Evolutionary conservation across 2,113 vertebrate genomes (phyloP).

Genomic region (Sylvicapra grimmia): DNA sequence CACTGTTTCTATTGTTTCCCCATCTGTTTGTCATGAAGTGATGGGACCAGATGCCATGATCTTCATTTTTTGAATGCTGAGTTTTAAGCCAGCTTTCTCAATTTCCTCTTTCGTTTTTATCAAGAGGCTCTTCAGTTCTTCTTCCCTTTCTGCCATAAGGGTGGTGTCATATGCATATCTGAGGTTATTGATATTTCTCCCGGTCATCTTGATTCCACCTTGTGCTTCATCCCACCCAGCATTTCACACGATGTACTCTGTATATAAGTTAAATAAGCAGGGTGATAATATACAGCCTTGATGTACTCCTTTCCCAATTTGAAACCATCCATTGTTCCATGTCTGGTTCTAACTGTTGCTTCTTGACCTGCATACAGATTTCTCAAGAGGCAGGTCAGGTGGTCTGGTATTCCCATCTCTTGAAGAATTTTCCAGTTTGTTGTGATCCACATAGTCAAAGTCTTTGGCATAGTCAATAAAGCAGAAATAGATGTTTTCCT

Average conservation of each 20-base stretch:
- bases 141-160: neutral
- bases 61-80: neutral
- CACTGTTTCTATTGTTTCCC: neutral
- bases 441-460: neutral
- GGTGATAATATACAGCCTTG: neutral
- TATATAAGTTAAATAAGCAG: neutral
- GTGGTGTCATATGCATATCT: neutral
- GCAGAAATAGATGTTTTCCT: neutral
- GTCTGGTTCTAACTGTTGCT: neutral
- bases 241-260: neutral
- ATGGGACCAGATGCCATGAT: neutral
- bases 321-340: neutral
- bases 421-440: neutral
- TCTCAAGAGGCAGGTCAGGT: neutral
- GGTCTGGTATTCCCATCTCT: neutral
- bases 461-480: neutral
- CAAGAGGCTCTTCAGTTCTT: neutral
- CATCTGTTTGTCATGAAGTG: neutral
- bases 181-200: neutral
- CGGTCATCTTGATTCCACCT: neutral
- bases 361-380: neutral
- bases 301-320: neutral
- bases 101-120: neutral
- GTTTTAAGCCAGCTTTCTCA: neutral
- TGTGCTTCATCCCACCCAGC: neutral